Base-by-base conservation (phyloP, 2,797 vertebrate species). In the Hydrophis major region DNA sequence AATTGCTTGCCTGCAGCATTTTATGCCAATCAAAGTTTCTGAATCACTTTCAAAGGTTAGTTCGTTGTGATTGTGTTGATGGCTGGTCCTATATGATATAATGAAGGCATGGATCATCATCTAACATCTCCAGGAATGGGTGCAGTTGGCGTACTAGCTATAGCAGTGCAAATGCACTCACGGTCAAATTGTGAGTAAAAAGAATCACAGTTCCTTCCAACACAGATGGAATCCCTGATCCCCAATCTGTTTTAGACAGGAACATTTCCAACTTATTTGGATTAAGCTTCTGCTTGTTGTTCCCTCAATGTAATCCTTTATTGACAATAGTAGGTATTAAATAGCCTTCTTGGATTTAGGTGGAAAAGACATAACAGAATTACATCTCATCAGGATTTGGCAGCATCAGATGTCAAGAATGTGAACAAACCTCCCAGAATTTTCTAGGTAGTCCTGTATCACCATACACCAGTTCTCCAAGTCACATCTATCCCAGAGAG, bases 1-100 rank as follows among this genome's bases (percentile, higher is more conserved):
- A 83, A 86, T 27, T 83, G 91, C 4, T 28, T 18, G 42, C 47
- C 88, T 56, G 56, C 50, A n/a, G 27, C 47, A 89, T 89, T 50
- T 89, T 87, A 27, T n/a, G 50, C 47, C 91, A 93, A 90, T 5
- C 83, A 47, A 61, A 91, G 91, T 50, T 47, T 47, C 47, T 91
- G 32, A 5, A 28, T 53, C 87, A 0, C 90, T 94, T 92, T 92
- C 66, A 57, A 83, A 83, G 74, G 37, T 83, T 83, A 83, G 37
- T 83, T 83, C 20, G 8, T 83, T 4, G 20, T 0, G 4, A 22
- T 25, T 47, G 74, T 25, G 37, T 83, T 83, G 12, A 83, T 25
- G 10, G 37, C 20, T 83, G 20, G 20, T 22, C 37, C 37, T 47
- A 83, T 83, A 78, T 78, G 32, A 47, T 47, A 83, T 47, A 83